Percentiles rank a stretch among this genome's conserved stretches.
These are phyloP conservation scores for Apantesis nais DNA, from an alignment of 2,888 invertebrate genomes.

Conservation along the genomic window DNA sequence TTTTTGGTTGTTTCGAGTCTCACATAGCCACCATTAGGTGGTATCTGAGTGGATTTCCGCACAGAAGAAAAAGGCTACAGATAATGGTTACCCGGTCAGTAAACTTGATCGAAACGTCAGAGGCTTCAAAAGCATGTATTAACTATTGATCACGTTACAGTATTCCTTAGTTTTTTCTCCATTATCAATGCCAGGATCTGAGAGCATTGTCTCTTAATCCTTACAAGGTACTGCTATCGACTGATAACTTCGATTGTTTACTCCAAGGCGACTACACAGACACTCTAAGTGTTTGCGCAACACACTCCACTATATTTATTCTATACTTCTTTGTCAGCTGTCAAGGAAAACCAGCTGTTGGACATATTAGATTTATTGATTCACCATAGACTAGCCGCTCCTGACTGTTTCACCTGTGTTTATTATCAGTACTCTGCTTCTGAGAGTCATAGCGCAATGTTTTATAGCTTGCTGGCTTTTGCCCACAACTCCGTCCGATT, in stretches of 20 bases:
- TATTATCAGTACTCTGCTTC: neutral
- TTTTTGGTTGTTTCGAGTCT: no score
- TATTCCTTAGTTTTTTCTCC: slow-evolving; percentile 11
- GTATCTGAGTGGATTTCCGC: no score
- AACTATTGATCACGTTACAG: neutral
- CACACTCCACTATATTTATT: slow-evolving; percentile 28
- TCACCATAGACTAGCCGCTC: neutral
- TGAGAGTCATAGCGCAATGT: neutral
- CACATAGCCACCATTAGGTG: no score
- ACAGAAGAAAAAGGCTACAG: no score
- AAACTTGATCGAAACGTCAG: neutral
- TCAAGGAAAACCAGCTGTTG: slow-evolving; percentile 15
- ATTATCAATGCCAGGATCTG: slow-evolving; percentile 29
- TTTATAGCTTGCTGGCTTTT: no score
- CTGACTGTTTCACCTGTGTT: neutral
- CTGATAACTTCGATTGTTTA: slow-evolving; percentile 46
- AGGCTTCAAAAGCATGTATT: neutral
- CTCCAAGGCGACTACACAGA: slow-evolving; percentile 37
- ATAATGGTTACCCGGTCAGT: no score
- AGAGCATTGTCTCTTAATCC: slow-evolving; percentile 44
- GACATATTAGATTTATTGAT: neutral
- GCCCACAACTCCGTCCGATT: no score
- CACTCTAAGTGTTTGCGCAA: slow-evolving; percentile 37
- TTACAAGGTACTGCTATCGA: slow-evolving; percentile 45
- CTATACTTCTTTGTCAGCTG: slow-evolving; percentile 17